phyloP scores from a whole-genome alignment of 2,113 vertebrate species.

The Cyanoliseus patagonus region DNA sequence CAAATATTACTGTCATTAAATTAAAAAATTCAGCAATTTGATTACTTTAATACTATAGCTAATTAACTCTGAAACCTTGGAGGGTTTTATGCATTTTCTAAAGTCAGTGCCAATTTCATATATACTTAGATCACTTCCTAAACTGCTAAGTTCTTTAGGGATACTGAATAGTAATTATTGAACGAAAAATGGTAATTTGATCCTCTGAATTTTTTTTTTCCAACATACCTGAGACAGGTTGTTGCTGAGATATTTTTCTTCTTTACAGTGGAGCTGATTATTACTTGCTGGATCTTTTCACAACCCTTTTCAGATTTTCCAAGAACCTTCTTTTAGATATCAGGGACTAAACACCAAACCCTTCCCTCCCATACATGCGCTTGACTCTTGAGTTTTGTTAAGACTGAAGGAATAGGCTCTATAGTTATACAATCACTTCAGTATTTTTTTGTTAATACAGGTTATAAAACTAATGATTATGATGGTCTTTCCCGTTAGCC shows the following conservation, averaged over 20 bases:
- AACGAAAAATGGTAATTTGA: neutral
- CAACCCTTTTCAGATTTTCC: slow-evolving; percentile 18
- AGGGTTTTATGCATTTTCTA: neutral
- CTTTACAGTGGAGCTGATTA: neutral
- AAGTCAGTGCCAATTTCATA: neutral
- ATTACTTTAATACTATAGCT: neutral
- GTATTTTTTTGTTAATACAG: slow-evolving; percentile 28
- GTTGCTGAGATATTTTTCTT: neutral
- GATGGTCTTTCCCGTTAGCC: slow-evolving; percentile 65
- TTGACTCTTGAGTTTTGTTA: neutral
- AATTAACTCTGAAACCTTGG: slow-evolving; percentile 20
- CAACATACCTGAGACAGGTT: neutral
- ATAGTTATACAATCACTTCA: neutral
- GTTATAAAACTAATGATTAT: slow-evolving; percentile 57
- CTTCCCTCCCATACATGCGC: neutral
- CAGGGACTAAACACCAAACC: neutral
- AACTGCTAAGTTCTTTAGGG: neutral
- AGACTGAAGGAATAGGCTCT: neutral
- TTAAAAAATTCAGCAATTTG: neutral
- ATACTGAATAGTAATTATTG: neutral
- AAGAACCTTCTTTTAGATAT: neutral
- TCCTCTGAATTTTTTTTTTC: neutral
- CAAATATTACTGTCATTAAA: slow-evolving; percentile 24
- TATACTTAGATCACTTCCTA: neutral
- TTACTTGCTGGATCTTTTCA: neutral